A percentile compares a stretch with the other conserved stretches of the same genome.
These are phyloP conservation scores for Enteromius viviparus DNA, from an alignment of 2,797 vertebrate species.

Conservation along the genomic window DNA sequence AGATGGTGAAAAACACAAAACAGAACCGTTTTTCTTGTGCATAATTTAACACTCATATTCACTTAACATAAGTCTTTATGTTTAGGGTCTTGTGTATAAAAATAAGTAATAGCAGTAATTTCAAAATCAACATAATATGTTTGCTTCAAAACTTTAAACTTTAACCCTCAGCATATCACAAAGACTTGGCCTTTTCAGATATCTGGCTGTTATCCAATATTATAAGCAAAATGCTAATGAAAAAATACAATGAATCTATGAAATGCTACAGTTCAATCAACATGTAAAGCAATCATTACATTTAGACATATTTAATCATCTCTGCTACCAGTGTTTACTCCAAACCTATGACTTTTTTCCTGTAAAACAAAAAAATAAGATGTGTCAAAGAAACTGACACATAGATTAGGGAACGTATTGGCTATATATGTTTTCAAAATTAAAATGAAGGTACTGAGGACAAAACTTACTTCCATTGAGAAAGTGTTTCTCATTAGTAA, in stretches of 20 bases:
- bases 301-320: not conserved
- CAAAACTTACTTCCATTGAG: not conserved
- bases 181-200: not conserved
- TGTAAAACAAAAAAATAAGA: not conserved
- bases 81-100: not conserved
- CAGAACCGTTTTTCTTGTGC: not conserved
- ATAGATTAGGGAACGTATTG: too few relatives aligned
- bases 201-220: not conserved
- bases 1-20: not conserved
- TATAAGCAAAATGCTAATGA: not conserved
- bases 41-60: not conserved
- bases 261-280: not conserved
- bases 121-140: not conserved
- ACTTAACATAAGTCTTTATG: not conserved
- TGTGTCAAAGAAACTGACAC: not conserved
- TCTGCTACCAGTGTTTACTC: not conserved
- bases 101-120: not conserved
- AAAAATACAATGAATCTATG: not conserved
- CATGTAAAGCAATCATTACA: too few relatives aligned
- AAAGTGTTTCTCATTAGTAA: slow-evolving; percentile 1
- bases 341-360: not conserved
- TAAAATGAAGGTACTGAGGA: not conserved
- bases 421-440: too few relatives aligned
- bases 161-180: not conserved
- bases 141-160: not conserved